Evolutionary conservation across 2,888 invertebrate species (phyloP).

Genomic region (Brenthis hecate): DNA sequence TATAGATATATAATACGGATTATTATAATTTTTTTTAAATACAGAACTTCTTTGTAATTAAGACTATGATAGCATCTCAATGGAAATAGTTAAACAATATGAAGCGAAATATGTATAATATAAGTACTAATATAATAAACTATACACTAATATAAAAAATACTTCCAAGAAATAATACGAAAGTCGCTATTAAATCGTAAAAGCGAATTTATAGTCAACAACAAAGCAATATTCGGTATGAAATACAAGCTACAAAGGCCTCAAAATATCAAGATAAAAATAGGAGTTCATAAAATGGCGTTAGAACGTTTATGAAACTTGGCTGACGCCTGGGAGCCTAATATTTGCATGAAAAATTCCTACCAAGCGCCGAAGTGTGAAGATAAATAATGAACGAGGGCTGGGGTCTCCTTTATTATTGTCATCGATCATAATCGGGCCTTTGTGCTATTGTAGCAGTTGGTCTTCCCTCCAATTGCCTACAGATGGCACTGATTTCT

Average conservation of each 20-base stretch:
- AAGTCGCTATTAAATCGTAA: conserved; percentile 32
- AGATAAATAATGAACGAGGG: conserved; percentile 66
- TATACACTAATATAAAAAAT: conserved; percentile 19
- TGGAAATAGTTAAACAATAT: neutral
- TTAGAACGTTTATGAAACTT: conserved; percentile 44
- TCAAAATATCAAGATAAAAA: conserved; percentile 39
- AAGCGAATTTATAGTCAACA: conserved; percentile 36
- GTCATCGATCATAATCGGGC: conserved; percentile 61
- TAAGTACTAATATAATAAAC: neutral
- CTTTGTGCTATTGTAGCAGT: conserved; percentile 35
- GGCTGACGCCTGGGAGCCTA: conserved; percentile 44
- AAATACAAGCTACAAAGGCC: conserved; percentile 33
- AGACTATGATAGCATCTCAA: neutral
- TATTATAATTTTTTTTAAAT: no score
- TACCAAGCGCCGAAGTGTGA: conserved; percentile 61
- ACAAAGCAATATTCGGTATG: conserved; percentile 36
- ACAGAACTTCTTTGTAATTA: no score
- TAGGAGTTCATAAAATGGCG: conserved; percentile 42
- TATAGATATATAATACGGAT: no score
- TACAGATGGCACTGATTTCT: conserved; percentile 27
- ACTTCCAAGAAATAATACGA: conserved; percentile 20
- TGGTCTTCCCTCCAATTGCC: conserved; percentile 30
- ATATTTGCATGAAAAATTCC: conserved; percentile 71
- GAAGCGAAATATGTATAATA: neutral
- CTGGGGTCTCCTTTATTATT: conserved; percentile 60